phyloP scores from a whole-genome alignment of 53 echinoderm and acorn worm species.

The Holothuria scabra region DNA sequence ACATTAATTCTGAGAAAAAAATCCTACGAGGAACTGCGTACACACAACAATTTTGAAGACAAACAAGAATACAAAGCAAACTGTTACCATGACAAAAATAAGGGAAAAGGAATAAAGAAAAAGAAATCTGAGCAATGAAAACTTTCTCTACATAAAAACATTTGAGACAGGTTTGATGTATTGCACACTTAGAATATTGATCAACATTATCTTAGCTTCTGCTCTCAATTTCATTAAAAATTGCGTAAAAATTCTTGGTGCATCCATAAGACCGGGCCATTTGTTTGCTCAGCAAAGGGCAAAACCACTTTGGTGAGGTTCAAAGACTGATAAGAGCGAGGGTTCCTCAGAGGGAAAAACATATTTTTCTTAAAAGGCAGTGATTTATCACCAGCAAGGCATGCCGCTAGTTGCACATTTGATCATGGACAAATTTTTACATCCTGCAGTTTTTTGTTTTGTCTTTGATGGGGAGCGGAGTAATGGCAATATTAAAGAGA shows the following conservation, averaged over 20 bases:
- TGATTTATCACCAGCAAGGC: slow-evolving; percentile 39
- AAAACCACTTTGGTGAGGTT: slow-evolving; percentile 47
- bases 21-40: too few species aligned
- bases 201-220: slow-evolving; percentile 46
- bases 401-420: slow-evolving; percentile 27
- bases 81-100: too few species aligned
- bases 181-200: slow-evolving; percentile 46
- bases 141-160: too few species aligned
- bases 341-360: slow-evolving; percentile 28
- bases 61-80: too few species aligned
- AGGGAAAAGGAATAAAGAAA: too few species aligned
- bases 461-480: background rate
- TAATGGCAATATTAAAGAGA: too few species aligned
- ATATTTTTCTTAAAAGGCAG: slow-evolving; percentile 44
- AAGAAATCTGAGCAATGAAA: too few species aligned
- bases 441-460: slow-evolving; percentile 25
- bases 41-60: too few species aligned
- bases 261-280: slow-evolving; percentile 32
- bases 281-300: slow-evolving; percentile 49
- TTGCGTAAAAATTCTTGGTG: slow-evolving; percentile 32
- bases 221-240: slow-evolving; percentile 44
- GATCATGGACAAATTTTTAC: slow-evolving; percentile 38
- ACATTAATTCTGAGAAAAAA: too few species aligned
- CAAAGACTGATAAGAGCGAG: slow-evolving; percentile 28
- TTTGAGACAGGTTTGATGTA: slow-evolving; percentile 31